These are phyloP conservation scores for Eupithecia subumbrata DNA, from an alignment of 2,888 invertebrate species.

Conservation along the genomic window DNA sequence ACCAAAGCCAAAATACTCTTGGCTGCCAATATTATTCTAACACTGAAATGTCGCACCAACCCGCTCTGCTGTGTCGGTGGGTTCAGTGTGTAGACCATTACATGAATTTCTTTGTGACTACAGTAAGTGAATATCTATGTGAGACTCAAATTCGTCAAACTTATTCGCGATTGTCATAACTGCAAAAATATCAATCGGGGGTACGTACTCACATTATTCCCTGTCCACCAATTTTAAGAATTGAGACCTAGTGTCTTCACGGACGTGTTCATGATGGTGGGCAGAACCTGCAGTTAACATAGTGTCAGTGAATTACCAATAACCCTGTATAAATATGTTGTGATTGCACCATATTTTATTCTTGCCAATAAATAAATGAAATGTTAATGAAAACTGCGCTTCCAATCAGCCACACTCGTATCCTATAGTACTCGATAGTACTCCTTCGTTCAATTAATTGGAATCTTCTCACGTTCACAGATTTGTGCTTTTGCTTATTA, in stretches of 20 bases:
- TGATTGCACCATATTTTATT: background rate
- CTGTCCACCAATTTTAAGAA: too few relatives aligned
- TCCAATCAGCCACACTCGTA: background rate
- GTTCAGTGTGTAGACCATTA: background rate
- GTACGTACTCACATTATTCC: too few relatives aligned
- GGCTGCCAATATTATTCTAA: too few relatives aligned
- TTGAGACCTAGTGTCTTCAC: too few relatives aligned
- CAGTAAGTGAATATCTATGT: background rate
- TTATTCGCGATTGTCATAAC: background rate
- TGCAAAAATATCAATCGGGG: too few relatives aligned
- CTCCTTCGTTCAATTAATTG: constrained; percentile 9
- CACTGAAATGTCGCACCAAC: too few relatives aligned
- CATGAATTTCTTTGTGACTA: too few relatives aligned
- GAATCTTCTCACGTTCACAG: background rate
- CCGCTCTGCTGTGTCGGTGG: background rate
- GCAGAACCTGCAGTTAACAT: too few relatives aligned
- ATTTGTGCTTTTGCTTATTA: background rate
- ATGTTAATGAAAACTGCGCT: background rate
- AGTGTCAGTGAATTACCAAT: too few relatives aligned
- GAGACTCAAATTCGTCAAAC: background rate
- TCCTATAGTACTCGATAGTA: background rate
- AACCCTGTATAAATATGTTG: background rate
- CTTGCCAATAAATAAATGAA: background rate
- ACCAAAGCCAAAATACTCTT: too few relatives aligned
- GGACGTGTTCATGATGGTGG: too few relatives aligned